Base-by-base conservation (phyloP, 2,888 invertebrate genomes). In the Andrena flavipes region DNA sequence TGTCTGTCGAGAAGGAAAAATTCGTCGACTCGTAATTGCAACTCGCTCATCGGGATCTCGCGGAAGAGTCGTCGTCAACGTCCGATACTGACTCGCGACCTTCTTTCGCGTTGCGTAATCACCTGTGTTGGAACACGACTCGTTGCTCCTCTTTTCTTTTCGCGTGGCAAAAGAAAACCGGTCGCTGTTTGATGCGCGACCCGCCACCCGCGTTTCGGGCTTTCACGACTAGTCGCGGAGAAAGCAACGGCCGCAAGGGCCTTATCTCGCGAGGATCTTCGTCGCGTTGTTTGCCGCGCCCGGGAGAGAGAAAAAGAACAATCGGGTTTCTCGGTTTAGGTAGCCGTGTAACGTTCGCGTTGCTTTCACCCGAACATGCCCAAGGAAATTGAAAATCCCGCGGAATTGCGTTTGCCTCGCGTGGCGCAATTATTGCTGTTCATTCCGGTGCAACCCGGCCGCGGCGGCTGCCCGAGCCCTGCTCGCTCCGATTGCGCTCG, bases 91-190 rank as follows among this genome's bases (percentile, higher is more conserved):
- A 20, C 35, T 20, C 67, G 68, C 82, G 82, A 74, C 82, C 81
- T 81, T 81, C 82, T 62, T 74, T 68, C 26, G 60, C 82, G 69
- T 81, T 81, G 69, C 82, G 81, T 54, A 81, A 81, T 35, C 42
- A 20, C 10, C 54, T 35, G 68, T 60, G 67, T 67, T 26, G 80
- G n/a, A 59, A 23, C 51, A 8, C 20, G 7, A n/a, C 69, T 23
- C n/a, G 10, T 16, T 26, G 65, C 71, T 80, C 71, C 67, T 71
- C 71, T 67, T 79, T 71, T 33, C 60, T 10, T 67, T 62, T 67
- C 20, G 0, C 48, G 8, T 60, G 71, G 10, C 1, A 20, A 13
- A 26, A 23, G 23, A 26, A 1, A 20, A 33, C n/a, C 8, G 26
- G 8, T 10, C 10, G 7, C 30, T 8, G 23, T 23, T 54, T 8